A percentile compares a stretch with the other conserved stretches of the same genome.
phyloP scores from a whole-genome alignment of 1,140 invertebrate genomes.

The Acarapis woodi region DNA sequence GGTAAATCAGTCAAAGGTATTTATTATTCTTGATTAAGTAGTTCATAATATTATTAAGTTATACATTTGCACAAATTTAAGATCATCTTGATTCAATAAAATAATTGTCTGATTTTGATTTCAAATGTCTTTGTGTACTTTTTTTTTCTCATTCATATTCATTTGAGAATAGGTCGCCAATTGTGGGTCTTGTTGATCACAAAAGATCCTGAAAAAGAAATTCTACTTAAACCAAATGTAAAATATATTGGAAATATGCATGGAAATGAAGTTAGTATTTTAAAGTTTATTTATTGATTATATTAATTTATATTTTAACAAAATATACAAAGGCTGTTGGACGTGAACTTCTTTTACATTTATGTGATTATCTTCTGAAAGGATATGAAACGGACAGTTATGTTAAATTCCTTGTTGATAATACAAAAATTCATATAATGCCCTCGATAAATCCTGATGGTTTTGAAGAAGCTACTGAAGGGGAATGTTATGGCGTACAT shows the following conservation, averaged over 20 bases:
- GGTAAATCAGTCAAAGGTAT: constrained; percentile 69
- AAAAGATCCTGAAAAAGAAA: constrained; percentile 55
- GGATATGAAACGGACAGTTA: constrained; percentile 12
- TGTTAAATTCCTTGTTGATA: constrained; percentile 19
- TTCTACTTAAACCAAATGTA: constrained; percentile 53
- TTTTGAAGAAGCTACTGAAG: constrained; percentile 18
- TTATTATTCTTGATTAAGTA: not conserved
- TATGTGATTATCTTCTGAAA: constrained; percentile 26
- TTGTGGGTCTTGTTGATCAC: constrained; percentile 85
- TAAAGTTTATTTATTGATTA: not conserved
- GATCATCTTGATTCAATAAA: no score
- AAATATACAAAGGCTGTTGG: constrained; percentile 34
- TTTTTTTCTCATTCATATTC: constrained; percentile 1
- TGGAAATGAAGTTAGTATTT: constrained; percentile 18
- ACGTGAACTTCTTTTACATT: constrained; percentile 50
- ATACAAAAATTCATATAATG: constrained; percentile 24
- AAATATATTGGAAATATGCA: constrained; percentile 17
- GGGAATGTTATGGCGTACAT: constrained; percentile 18
- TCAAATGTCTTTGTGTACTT: not conserved
- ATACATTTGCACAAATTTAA: no score
- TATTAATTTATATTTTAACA: not conserved
- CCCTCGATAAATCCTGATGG: constrained; percentile 26
- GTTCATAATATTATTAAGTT: not conserved
- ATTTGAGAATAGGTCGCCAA: constrained; percentile 32
- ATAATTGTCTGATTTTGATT: no score